Base-by-base conservation (phyloP, 2,113 vertebrate species). In the Cygnus buccinator region DNA sequence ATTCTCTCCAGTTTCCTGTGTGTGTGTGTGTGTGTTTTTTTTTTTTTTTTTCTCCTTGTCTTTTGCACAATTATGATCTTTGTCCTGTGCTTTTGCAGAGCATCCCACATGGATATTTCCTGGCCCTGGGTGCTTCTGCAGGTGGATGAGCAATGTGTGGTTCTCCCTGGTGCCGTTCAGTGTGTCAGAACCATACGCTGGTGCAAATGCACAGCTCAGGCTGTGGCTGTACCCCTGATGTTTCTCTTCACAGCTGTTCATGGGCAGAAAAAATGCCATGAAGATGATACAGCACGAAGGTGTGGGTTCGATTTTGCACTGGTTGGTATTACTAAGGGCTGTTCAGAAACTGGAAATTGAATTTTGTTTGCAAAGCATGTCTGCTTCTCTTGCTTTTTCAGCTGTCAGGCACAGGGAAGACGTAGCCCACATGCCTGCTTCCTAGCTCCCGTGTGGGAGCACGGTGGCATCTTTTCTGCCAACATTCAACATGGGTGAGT, bases 251-350 rank as follows among this genome's bases (percentile, higher is more conserved):
- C n/a, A 48, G 46, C 28, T 82, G 62, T 22, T 41, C 5, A 22
- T 2, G 12, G 10, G 52, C 29, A 59, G 37, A 65, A 84, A 11
- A 20, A 12, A 11, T 8, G 28, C n/a, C 23, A 19, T 2, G 1
- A 72, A 39, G 41, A 31, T 26, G 13, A 10, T 4, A 11, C 0
- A 46, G 17, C 0, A 0, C 31, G 50, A 46, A 37, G 8, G 3
- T 21, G 5, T 0, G 0, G 61, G 21, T 33, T 94, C 55, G 28
- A 10, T 59, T 81, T 78, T 68, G 20, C 31, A 22, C 1, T 15
- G 13, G 6, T 68, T 87, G 87, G 3, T 84, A 2, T 17, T 25
- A 3, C n/a, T 76, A 20, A 62, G 65, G 79, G 39, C 52, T 35
- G 2, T 44, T 92, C 9, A n/a, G 79, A 80, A 80, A 46, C n/a